Base-by-base conservation (phyloP, 1,140 invertebrate species). In the Bombus turneri region DNA sequence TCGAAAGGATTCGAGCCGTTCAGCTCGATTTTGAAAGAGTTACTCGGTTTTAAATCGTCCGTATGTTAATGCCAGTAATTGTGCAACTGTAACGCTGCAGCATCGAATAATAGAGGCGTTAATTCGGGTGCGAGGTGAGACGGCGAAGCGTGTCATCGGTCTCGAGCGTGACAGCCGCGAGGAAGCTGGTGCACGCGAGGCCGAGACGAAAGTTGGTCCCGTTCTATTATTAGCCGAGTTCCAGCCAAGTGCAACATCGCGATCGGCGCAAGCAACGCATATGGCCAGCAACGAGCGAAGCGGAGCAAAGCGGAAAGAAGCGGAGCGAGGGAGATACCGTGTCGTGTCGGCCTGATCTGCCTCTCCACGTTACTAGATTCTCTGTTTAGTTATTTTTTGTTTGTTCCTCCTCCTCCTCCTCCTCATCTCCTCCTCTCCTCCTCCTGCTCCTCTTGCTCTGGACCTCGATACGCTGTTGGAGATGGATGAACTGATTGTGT, bases 211-310 rank as follows among this genome's bases (percentile, higher is more conserved):
- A 85, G 86, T 87, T 87, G 59, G 86, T 79, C 66, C 82, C 73
- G 86, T 87, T 77, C 86, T 87, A 87, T 87, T 87, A 84, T 87
- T 87, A 87, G 86, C 82, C 43, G 69, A 74, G 75, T 83, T 84
- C 86, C 86, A 85, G 82, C 81, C 86, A 87, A 84, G 86, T 87
- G 86, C 81, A 87, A 76, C 80, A 76, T 82, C 73, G 81, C 73
- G 85, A 81, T 74, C 84, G 68, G 59, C 37, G 41, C 53, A 81
- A 79, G 84, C 28, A 81, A 86, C 78, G 78, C 83, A 85, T 81
- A 86, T 86, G 78, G 84, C 84, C 43, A 57, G 84, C 84, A 82
- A 75, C 71, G 78, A 57, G 78, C 69, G 59, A 75, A 85, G 71
- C 78, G 41, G 78, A 73, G 83, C 78, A 66, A 28, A 85, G 78